Base-by-base conservation (phyloP, 2,888 invertebrate species). In the Flexamia atlantica region DNA sequence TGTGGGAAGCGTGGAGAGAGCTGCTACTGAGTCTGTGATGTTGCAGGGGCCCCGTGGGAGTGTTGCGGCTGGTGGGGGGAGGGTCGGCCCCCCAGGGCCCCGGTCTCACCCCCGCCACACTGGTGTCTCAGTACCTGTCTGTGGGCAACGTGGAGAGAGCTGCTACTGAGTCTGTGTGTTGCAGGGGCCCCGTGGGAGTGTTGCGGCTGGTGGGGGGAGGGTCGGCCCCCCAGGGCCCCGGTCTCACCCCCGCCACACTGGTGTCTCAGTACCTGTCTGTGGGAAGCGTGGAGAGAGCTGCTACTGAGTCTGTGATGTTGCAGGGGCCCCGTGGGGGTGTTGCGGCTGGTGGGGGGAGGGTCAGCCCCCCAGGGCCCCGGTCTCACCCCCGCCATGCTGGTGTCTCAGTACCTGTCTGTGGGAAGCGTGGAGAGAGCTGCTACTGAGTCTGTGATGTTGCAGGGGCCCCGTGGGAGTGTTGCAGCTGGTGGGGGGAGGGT, bases 351-450 rank as follows among this genome's bases (percentile, higher is more conserved):
- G 76, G 91, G 92, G 84, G 92, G 92, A 36, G 89, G 91, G 87
- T 91, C 90, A 85, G 84, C 88, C 46, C 89, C 90, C 40, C 91
- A 91, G 86, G 90, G 90, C 82, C 90, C 90, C 1, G 91, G 92
- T 1, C 90, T 94, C n/a, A 92, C 93, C 1, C 91, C 93, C 0
- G 92, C 94, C 86, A 91, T 92, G 46, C 89, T 95, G 74, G 91
- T 94, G 50, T 92, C 92, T 86, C 93, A 93, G 88, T 95, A 96
- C 89, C 90, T 96, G 85, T 92, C 92, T 74, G 90, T 92, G 81
- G 92, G 92, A 87, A 93, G 94, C 88, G 90, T 94, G 14, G 94
- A 95, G 87, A 93, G 93, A 87, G 95, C 95, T 3, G 96, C 90
- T 97, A 36, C 36, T 7, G 9, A 7, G 9, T 36, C 36, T 36